phyloP scores from a whole-genome alignment of 2,113 vertebrate species.

The Ginglymostoma cirratum region DNA sequence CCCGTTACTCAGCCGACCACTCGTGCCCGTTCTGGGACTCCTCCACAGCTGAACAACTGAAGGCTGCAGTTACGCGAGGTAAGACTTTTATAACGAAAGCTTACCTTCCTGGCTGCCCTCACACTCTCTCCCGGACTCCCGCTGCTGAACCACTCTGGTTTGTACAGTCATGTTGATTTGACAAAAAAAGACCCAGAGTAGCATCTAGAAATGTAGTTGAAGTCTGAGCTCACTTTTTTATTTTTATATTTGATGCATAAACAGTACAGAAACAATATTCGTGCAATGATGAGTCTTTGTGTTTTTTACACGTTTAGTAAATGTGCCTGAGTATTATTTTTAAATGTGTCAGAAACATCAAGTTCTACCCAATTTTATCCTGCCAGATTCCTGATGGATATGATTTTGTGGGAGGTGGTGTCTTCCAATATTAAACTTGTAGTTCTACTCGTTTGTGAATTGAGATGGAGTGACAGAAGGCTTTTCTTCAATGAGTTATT shows the following conservation, averaged over 20 bases:
- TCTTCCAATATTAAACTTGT: neutral
- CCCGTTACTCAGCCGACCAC: too few relatives aligned
- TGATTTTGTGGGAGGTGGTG: constrained; percentile 6
- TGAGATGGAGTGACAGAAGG: neutral
- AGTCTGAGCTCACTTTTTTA: neutral
- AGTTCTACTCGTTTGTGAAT: neutral
- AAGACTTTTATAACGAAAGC: too few relatives aligned
- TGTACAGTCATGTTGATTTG: neutral
- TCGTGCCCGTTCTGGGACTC: too few relatives aligned
- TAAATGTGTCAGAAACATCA: neutral
- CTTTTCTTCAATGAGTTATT: neutral
- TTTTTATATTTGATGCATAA: neutral
- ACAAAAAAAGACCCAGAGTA: neutral
- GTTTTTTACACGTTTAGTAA: neutral
- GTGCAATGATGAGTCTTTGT: neutral
- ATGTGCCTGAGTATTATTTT: neutral
- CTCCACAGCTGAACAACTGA: too few relatives aligned
- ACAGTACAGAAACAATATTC: neutral
- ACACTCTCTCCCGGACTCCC: too few relatives aligned
- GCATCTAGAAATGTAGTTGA: neutral
- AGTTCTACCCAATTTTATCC: neutral
- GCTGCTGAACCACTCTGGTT: neutral
- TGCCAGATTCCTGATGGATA: too few relatives aligned
- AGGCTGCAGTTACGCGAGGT: too few relatives aligned
- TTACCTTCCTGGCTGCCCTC: too few relatives aligned